phyloP scores from a whole-genome alignment of 2,113 vertebrate genomes.

The Larimichthys polyactis region DNA sequence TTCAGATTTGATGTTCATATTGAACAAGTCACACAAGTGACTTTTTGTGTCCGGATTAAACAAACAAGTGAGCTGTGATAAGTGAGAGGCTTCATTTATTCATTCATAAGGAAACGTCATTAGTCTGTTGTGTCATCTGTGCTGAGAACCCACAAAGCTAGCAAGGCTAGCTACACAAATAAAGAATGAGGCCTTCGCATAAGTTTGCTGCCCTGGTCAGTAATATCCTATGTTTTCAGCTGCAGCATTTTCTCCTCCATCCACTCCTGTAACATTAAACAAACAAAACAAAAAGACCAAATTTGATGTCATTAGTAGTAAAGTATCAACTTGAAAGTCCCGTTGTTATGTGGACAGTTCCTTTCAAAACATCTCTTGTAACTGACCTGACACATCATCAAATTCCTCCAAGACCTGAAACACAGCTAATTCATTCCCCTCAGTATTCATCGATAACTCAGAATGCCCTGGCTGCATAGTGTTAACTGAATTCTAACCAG shows the following conservation, averaged over 20 bases:
- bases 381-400: neutral
- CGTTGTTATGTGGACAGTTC: neutral
- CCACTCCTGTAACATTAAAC: neutral
- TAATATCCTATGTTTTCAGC: neutral
- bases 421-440: neutral
- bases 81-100: too few relatives aligned
- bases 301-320: slow-evolving; percentile 6
- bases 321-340: slow-evolving; percentile 18
- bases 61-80: too few relatives aligned
- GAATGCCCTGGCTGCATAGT: neutral
- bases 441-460: neutral
- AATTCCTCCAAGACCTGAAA: neutral
- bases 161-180: neutral
- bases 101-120: too few relatives aligned
- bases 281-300: slow-evolving; percentile 30
- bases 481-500: neutral
- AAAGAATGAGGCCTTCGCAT: neutral
- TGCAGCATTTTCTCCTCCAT: slow-evolving; percentile 5
- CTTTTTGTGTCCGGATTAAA: too few relatives aligned
- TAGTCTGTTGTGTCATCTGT: too few relatives aligned
- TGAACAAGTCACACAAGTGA: too few relatives aligned
- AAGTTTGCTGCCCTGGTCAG: neutral
- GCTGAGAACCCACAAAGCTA: too few relatives aligned
- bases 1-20: too few relatives aligned
- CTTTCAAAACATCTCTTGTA: slow-evolving; percentile 32